phyloP scores from a whole-genome alignment of 2,888 invertebrate genomes.

The Drosophila helvetica region DNA sequence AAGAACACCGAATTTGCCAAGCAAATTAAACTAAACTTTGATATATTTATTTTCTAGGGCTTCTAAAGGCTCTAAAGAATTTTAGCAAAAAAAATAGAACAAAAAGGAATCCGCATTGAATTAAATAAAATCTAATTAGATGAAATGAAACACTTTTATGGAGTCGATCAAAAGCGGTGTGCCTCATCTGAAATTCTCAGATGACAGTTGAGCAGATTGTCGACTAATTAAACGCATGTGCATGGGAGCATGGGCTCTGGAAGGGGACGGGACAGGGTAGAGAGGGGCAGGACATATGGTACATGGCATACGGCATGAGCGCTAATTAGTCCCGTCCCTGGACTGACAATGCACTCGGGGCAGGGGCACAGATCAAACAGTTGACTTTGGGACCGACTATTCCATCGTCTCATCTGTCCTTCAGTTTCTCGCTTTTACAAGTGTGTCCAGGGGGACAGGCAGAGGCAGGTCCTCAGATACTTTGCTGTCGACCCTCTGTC shows the following conservation, averaged over 20 bases:
- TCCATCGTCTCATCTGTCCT: background rate
- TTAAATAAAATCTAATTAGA: conserved; percentile 56
- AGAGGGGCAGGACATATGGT: background rate
- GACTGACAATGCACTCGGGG: conserved; percentile 54
- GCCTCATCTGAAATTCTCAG: conserved; percentile 22
- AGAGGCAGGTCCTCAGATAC: conserved; percentile 20
- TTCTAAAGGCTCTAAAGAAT: too few relatives aligned
- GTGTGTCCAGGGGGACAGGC: conserved; percentile 27
- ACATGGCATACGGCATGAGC: conserved; percentile 3
- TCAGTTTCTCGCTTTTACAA: background rate
- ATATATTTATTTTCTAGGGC: too few relatives aligned
- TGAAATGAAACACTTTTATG: conserved; percentile 32
- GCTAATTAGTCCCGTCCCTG: conserved; percentile 47
- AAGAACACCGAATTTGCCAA: too few relatives aligned
- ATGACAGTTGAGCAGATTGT: conserved; percentile 48
- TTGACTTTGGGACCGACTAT: conserved; percentile 29
- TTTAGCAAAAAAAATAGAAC: too few relatives aligned
- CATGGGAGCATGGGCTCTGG: conserved; percentile 24
- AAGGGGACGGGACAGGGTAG: too few relatives aligned
- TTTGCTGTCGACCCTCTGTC: background rate
- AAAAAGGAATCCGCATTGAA: too few relatives aligned
- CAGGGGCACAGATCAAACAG: conserved; percentile 65
- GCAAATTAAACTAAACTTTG: too few relatives aligned
- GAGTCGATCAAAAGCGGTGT: conserved; percentile 6
- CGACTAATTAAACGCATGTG: conserved; percentile 70